Evolutionary conservation across 2,888 invertebrate genomes (phyloP).

Genomic region (Esperia sulphurella): DNA sequence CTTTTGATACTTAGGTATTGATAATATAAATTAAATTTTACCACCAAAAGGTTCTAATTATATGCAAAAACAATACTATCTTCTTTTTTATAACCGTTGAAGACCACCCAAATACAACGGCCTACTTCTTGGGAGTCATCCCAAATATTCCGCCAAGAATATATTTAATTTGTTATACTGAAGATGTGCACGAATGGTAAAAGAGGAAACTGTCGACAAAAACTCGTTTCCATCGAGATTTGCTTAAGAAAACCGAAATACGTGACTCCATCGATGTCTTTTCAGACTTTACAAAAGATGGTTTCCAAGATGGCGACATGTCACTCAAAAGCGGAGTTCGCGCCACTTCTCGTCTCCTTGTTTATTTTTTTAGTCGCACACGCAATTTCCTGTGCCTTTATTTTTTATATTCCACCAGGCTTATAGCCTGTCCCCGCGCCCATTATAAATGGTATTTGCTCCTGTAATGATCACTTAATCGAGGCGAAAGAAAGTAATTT

Average conservation of each 20-base stretch:
- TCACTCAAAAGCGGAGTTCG: conserved; percentile 48
- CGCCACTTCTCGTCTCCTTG: conserved; percentile 35
- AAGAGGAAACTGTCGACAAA: conserved; percentile 22
- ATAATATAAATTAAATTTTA: no score
- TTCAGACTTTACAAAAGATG: conserved; percentile 47
- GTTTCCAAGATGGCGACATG: conserved; percentile 52
- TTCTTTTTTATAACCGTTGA: background rate
- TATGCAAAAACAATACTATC: background rate
- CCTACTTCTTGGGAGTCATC: no score
- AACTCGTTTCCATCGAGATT: conserved; percentile 43
- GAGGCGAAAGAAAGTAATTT: conserved; percentile 61
- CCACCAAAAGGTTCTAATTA: no score
- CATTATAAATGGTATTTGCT: conserved; percentile 59
- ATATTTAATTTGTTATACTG: conserved; percentile 5
- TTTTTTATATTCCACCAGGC: conserved; percentile 46
- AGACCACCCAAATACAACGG: no score
- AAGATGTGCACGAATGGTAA: conserved; percentile 7
- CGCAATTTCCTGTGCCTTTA: conserved; percentile 54
- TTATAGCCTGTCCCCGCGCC: conserved; percentile 27
- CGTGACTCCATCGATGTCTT: conserved; percentile 61
- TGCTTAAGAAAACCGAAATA: conserved; percentile 55
- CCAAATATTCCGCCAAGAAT: background rate
- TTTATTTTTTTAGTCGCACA: conserved; percentile 52
- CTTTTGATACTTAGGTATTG: no score
- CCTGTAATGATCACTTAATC: conserved; percentile 67